phyloP scores from a whole-genome alignment of 1,140 invertebrate genomes.

The Heliconius himera region DNA sequence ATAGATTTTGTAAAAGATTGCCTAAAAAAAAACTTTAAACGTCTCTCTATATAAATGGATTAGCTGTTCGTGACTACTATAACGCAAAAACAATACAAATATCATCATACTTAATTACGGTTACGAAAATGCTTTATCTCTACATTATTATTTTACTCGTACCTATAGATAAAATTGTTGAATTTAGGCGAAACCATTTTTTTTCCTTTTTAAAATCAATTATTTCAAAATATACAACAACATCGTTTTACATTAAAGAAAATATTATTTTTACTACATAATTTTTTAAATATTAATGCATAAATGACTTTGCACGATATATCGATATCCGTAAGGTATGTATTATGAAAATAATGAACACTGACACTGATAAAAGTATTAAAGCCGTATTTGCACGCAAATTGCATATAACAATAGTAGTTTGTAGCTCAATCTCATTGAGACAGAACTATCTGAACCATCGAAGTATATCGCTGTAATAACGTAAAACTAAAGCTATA shows the following conservation, averaged over 20 bases:
- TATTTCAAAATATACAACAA: too few relatives aligned
- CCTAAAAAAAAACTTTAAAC: constrained; percentile 26
- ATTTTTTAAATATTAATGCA: background rate
- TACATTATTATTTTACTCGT: background rate
- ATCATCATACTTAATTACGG: background rate
- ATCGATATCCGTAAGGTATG: background rate
- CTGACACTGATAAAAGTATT: background rate
- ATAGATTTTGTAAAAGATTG: constrained; percentile 23
- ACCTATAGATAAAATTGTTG: too few relatives aligned
- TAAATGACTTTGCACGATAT: background rate
- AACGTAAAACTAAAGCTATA: background rate
- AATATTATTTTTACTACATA: too few relatives aligned
- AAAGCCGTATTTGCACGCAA: constrained; percentile 3
- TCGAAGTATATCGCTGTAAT: constrained; percentile 33
- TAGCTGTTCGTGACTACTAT: constrained; percentile 18
- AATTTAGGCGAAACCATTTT: background rate
- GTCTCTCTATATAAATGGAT: constrained; percentile 26
- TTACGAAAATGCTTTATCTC: background rate
- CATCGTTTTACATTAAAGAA: too few relatives aligned
- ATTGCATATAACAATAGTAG: constrained; percentile 16
- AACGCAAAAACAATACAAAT: background rate
- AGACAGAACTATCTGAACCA: constrained; percentile 52
- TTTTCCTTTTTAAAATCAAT: too few relatives aligned
- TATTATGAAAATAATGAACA: constrained; percentile 1
- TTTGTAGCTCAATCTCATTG: constrained; percentile 43